phyloP scores from a whole-genome alignment of 2,888 invertebrate genomes.

The Atrina japonica region DNA sequence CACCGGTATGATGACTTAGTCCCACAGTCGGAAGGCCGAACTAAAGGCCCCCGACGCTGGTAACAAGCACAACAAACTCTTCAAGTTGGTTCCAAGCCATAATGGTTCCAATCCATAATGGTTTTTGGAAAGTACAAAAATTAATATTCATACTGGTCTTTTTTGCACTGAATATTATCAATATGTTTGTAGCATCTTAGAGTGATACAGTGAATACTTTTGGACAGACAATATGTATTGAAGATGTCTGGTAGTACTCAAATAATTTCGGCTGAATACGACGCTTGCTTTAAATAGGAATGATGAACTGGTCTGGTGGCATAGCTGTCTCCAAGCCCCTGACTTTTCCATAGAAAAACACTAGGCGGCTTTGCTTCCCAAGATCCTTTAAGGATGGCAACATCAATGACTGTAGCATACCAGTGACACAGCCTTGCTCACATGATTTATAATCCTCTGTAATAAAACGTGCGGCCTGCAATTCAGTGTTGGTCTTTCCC shows the following conservation, averaged over 20 bases:
- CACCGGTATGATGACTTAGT: neutral
- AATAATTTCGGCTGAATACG: neutral
- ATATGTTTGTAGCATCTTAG: too few relatives aligned
- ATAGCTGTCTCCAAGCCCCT: constrained; percentile 7
- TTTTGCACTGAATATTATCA: too few relatives aligned
- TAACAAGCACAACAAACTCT: neutral
- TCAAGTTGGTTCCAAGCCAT: neutral
- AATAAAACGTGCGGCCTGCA: neutral
- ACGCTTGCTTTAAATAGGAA: neutral
- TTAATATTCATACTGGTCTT: too few relatives aligned
- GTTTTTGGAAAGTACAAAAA: neutral
- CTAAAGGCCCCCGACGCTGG: neutral
- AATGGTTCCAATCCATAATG: too few relatives aligned
- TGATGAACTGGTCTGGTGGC: neutral
- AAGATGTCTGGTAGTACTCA: neutral
- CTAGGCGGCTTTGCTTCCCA: neutral
- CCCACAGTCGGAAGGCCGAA: neutral
- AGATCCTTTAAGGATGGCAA: neutral
- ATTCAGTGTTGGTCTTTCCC: neutral
- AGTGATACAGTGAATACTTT: too few relatives aligned
- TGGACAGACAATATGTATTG: neutral
- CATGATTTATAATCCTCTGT: neutral
- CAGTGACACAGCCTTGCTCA: too few relatives aligned
- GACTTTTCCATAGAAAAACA: constrained; percentile 8
- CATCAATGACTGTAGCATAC: neutral